Base-by-base conservation (phyloP, 64 coral and sea anemone species). In the Actinia tenebrosa region DNA sequence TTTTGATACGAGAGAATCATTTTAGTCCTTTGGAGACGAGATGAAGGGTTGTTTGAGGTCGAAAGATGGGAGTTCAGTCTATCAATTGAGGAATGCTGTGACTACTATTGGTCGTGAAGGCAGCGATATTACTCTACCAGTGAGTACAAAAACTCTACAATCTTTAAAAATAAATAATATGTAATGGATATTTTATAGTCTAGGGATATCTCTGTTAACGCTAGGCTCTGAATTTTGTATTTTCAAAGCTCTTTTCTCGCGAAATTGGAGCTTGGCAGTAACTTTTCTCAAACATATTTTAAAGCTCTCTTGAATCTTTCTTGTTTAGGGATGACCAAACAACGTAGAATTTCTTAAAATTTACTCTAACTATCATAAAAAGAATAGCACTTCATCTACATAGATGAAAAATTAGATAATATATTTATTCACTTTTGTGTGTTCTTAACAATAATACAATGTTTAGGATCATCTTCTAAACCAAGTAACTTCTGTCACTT, bases 21-120 rank as follows among this genome's bases (percentile, higher is more conserved):
- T 66, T 45, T 53, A 16, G 14, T 81, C 79, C 27, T 50, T 7
- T 20, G 79, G 17, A 20, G 18, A 5, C 44, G 14, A 81, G 72
- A 92, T 92, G 90, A 92, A 92, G 84, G 90, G 81, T 11, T 83
- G 64, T 68, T 85, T 92, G 42, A 78, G 90, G 62, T 87, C 90
- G 18, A 79, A 86, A 64, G 86, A 92, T 87, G 90, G 90, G 56
- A 87, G 45, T n/a, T 87, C 84, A 45, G 59, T 92, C 37, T 55
- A 92, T 77, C 90, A 92, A 30, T 85, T 92, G 18, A 83, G 90
- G 44, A 64, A 92, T 42, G 56, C 90, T 8, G 16, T 87, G 10
- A 92, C 90, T 23, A 92, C 85, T 20, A 60, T 92, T 10, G 90
- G 90, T 16, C 75, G 90, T 56, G 90, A 92, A 87, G 90, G 90